Evolutionary conservation across 2,113 vertebrate species (phyloP), one percentile per base, ranked within the genome.

Genomic region (Murina feae): DNA sequence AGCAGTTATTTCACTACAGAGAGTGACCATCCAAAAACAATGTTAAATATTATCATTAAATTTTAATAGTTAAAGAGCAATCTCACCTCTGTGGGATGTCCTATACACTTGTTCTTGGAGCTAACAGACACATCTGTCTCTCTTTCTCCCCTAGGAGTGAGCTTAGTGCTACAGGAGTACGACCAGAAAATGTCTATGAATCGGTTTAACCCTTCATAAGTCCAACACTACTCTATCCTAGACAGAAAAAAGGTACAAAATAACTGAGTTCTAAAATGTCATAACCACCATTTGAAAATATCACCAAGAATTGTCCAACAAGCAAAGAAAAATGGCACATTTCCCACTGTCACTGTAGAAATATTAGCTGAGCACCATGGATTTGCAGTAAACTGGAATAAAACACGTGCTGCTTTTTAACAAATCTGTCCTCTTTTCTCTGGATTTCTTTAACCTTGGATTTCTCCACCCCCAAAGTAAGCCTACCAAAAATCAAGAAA

Each of bases 401-500:
- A 39, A 86, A 68, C 0, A 11, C 66, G n/a, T 10, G 55, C 9
- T 84, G n/a, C 60, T 88, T 84, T 55, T 9, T 58, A 78, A 58
- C 4, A 85, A 87, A 42, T 32, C 20, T 14, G 8, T n/a, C 72
- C 68, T 63, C 39, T 60, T 65, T 60, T 28, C 47, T 82, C 66
- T 93, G 76, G 32, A 84, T 7, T 91, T 93, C 12, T 87, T 96
- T n/a, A 58, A 17, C 58, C 58, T 85, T 37, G 69, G 68, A 17
- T 82, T 72, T 95, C 47, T 75, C 37, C 25, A 81, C 14, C 1
- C 1, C 58, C 51, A 84, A 76, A 72, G 60, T 11, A 53, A 94
- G 60, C 44, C 12, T 69, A 47, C 85, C 30, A 25, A 75, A 89
- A 78, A 68, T 74, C 78, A 44, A 94, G 90, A 93, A 90, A 86